phyloP scores from a whole-genome alignment of 2,888 invertebrate species.

The Drosophila anomelani region DNA sequence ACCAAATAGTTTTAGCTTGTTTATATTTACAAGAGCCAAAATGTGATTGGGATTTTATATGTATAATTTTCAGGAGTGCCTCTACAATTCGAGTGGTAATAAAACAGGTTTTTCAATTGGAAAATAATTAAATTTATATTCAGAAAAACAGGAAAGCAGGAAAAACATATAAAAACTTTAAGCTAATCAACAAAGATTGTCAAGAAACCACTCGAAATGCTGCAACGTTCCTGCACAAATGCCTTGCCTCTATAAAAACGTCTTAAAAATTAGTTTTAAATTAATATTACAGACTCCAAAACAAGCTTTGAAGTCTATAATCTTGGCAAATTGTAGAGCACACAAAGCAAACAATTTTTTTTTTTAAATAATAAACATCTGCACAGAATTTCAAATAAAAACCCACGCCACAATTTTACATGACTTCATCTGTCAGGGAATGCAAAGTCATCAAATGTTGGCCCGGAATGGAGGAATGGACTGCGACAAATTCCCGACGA shows the following conservation, averaged over 20 bases:
- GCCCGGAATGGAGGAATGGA: conserved; percentile 13
- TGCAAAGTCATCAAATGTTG: conserved; percentile 27
- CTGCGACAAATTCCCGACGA: conserved; percentile 38
- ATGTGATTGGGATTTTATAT: background rate
- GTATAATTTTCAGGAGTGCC: background rate
- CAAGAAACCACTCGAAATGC: too few relatives aligned
- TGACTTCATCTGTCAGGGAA: conserved; percentile 37
- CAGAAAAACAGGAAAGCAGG: too few relatives aligned
- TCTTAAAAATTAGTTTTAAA: background rate
- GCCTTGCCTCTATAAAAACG: too few relatives aligned
- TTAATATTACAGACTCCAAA: background rate
- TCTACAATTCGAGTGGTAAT: background rate
- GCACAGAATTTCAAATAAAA: conserved; percentile 3
- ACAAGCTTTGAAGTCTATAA: background rate
- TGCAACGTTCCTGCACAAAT: too few relatives aligned
- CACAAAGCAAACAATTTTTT: background rate
- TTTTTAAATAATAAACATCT: conserved; percentile 14
- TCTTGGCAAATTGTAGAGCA: background rate
- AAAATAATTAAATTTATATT: background rate
- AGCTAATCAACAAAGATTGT: background rate
- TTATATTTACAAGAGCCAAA: background rate
- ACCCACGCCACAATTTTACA: conserved; percentile 7
- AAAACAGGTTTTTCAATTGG: background rate
- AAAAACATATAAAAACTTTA: background rate
- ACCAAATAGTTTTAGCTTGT: background rate